Percentiles rank a stretch among this genome's conserved stretches.
These are phyloP conservation scores for Melinaea marsaeus DNA, from an alignment of 2,888 invertebrate genomes.

Conservation along the genomic window DNA sequence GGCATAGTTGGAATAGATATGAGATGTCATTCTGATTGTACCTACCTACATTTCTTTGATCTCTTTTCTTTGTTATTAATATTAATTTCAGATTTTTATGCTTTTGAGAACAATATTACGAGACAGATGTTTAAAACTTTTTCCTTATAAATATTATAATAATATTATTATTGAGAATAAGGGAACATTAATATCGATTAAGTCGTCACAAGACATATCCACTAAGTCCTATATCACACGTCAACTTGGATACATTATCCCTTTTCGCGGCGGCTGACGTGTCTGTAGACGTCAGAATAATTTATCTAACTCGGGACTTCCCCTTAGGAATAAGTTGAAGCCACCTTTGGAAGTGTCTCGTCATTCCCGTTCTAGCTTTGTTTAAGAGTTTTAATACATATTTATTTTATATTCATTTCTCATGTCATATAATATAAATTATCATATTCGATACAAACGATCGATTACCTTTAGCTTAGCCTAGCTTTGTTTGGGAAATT, in stretches of 20 bases:
- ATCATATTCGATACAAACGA: background rate
- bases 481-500: too few relatives aligned
- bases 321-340: conserved; percentile 29
- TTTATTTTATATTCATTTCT: conserved; percentile 11
- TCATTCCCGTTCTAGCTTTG: conserved; percentile 23
- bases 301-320: conserved; percentile 33
- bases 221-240: conserved; percentile 51
- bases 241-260: conserved; percentile 60
- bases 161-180: conserved; percentile 21
- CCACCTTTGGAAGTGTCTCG: conserved; percentile 26
- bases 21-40: background rate
- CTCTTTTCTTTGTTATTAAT: background rate
- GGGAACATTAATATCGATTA: conserved; percentile 29
- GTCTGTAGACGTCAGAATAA: conserved; percentile 46
- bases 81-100: too few relatives aligned
- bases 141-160: background rate
- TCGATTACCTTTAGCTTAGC: too few relatives aligned
- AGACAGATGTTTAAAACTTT: too few relatives aligned
- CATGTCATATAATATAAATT: background rate
- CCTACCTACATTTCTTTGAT: background rate
- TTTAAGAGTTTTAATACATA: conserved; percentile 21
- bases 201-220: conserved; percentile 19
- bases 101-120: too few relatives aligned
- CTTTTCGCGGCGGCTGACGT: conserved; percentile 46
- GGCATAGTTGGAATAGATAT: conserved; percentile 22